These are phyloP conservation scores for Drosophila meridionalis DNA, from an alignment of 2,888 invertebrate genomes.

Conservation along the genomic window DNA sequence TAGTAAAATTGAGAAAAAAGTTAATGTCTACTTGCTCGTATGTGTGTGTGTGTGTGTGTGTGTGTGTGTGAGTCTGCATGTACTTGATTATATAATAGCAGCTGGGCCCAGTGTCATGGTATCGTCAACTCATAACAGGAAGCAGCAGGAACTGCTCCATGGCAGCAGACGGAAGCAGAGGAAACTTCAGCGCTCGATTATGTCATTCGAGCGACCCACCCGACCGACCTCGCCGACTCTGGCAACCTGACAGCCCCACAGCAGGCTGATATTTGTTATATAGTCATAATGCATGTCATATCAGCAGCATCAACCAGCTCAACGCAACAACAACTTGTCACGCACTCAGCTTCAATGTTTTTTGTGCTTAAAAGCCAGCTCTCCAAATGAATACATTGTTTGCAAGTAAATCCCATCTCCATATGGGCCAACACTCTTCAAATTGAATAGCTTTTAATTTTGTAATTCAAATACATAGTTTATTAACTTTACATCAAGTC, in stretches of 20 bases:
- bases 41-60: not conserved
- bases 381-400: constrained; percentile 10
- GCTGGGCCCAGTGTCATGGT: constrained; percentile 50
- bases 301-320: constrained; percentile 57
- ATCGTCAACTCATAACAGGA: constrained; percentile 54
- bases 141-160: constrained; percentile 45
- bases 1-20: constrained; percentile 8
- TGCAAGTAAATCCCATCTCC: not conserved
- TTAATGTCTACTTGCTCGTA: not conserved
- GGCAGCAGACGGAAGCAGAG: constrained; percentile 61
- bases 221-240: not conserved
- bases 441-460: not conserved
- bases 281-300: constrained; percentile 73
- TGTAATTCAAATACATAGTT: not conserved
- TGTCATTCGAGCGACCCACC: constrained; percentile 57
- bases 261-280: constrained; percentile 59
- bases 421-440: not conserved
- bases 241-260: not conserved
- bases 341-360: constrained; percentile 27
- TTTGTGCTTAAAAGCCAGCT: constrained; percentile 7
- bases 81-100: constrained; percentile 30
- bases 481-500: not conserved
- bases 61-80: not conserved
- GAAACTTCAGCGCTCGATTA: constrained; percentile 76
- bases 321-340: constrained; percentile 14